A percentile compares a stretch with the other conserved stretches of the same genome.
Conservation (phyloP, 1,140 invertebrate species). For the Euglossa dilemma region DNA sequence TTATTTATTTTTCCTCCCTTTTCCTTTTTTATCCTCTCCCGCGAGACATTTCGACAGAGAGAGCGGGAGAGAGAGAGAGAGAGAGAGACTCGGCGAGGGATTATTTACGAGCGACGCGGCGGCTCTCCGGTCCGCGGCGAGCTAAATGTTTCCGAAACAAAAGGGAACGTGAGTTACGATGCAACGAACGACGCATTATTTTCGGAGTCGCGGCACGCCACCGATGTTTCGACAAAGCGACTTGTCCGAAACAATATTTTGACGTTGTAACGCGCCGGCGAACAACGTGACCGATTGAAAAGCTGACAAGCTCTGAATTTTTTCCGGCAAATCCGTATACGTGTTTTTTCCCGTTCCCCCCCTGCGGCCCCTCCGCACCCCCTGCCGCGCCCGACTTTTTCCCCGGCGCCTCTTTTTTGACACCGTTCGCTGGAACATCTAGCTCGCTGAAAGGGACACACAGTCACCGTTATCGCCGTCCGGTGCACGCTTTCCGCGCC, state of each 20-base stretch:
- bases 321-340: slow-evolving; percentile 11
- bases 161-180: slow-evolving; percentile 33
- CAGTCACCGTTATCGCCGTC: not conserved
- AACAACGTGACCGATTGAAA: slow-evolving; percentile 42
- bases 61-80: not conserved
- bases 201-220: slow-evolving; percentile 31
- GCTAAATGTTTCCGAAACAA: slow-evolving; percentile 45
- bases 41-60: not conserved
- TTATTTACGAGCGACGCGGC: slow-evolving; percentile 28
- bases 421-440: not conserved
- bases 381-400: too few relatives aligned
- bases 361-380: too few relatives aligned
- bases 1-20: not conserved
- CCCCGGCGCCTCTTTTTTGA: not conserved
- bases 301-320: slow-evolving; percentile 43
- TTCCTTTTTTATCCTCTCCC: not conserved
- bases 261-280: slow-evolving; percentile 34
- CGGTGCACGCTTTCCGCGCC: not conserved
- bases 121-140: not conserved
- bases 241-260: slow-evolving; percentile 52
- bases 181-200: slow-evolving; percentile 28
- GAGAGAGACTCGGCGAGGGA: not conserved
- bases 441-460: not conserved
- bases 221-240: slow-evolving; percentile 40
- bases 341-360: not conserved